phyloP scores from a whole-genome alignment of 2,888 invertebrate species.

The Trachelus iudaicus region DNA sequence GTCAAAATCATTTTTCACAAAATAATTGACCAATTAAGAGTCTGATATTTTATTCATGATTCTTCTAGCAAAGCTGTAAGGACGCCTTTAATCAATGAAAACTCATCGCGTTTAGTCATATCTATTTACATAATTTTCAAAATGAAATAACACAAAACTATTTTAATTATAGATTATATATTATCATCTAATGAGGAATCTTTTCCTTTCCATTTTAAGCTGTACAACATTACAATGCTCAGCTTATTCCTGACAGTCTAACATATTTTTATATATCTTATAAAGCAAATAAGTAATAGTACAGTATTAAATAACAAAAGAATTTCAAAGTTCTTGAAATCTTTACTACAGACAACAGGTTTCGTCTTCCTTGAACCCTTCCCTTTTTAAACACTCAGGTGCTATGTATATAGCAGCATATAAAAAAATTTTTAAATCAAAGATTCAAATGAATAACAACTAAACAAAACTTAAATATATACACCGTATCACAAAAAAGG shows the following conservation, averaged over 20 bases:
- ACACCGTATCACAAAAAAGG: not conserved
- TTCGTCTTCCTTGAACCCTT: not conserved
- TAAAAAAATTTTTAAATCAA: not conserved
- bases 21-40: not conserved
- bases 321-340: not conserved
- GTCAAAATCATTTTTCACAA: not conserved
- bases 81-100: not conserved
- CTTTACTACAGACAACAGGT: not conserved
- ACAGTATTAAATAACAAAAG: not conserved
- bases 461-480: not conserved
- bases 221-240: not conserved
- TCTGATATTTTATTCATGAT: not conserved
- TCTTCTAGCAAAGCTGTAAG: not conserved
- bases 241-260: not conserved
- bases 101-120: not conserved
- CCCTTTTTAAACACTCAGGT: not conserved
- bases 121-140: not conserved
- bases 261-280: not conserved
- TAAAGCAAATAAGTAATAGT: not conserved
- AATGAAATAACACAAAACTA: not conserved
- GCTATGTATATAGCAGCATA: not conserved
- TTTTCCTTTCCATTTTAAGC: not conserved
- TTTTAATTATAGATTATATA: not conserved
- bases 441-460: not conserved
- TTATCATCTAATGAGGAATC: not conserved